phyloP scores from a whole-genome alignment of 1,140 invertebrate species.

The Pseudomyrmex flavicornis region DNA sequence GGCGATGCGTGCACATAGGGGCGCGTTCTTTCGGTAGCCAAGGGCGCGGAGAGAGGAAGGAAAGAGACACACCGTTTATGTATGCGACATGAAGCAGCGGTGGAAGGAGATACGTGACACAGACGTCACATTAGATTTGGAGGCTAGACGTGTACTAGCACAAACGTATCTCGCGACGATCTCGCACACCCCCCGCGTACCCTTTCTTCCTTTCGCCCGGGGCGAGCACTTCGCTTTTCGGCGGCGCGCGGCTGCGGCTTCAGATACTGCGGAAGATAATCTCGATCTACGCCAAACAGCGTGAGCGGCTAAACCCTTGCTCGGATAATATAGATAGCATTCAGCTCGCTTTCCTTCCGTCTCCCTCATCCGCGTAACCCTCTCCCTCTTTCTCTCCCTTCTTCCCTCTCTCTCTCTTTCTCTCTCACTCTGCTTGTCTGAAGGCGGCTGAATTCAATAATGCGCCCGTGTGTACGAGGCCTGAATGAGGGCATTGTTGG shows the following conservation, averaged over 20 bases:
- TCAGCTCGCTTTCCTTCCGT: conserved; percentile 69
- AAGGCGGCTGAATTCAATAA: conserved; percentile 80
- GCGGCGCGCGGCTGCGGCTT: conserved; percentile 69
- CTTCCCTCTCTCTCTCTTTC: conserved; percentile 28
- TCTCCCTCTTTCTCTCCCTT: conserved; percentile 26
- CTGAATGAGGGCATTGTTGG: conserved; percentile 78
- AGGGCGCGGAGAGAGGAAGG: conserved; percentile 22
- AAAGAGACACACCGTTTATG: conserved; percentile 44
- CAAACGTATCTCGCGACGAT: conserved; percentile 82
- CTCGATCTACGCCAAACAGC: conserved; percentile 84
- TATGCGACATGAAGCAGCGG: conserved; percentile 25
- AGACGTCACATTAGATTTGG: conserved; percentile 85
- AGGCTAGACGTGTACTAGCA: conserved; percentile 79
- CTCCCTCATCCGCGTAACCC: conserved; percentile 13
- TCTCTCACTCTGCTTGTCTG: conserved; percentile 31
- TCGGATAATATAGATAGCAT: conserved; percentile 85
- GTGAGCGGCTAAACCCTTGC: conserved; percentile 77
- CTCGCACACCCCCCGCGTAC: conserved; percentile 67
- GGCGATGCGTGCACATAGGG: conserved; percentile 43
- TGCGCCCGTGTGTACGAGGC: conserved; percentile 73
- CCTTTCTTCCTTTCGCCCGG: conserved; percentile 42
- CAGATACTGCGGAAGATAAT: conserved; percentile 82
- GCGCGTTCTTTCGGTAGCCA: conserved; percentile 31
- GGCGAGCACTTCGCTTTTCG: conserved; percentile 82
- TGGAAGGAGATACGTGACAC: conserved; percentile 78